A percentile compares a stretch with the other conserved stretches of the same genome.
Evolutionary conservation across 30 jellyfish, hydroid and myxozoan species (phyloP).

Genomic region (Turritopsis dohrnii): DNA sequence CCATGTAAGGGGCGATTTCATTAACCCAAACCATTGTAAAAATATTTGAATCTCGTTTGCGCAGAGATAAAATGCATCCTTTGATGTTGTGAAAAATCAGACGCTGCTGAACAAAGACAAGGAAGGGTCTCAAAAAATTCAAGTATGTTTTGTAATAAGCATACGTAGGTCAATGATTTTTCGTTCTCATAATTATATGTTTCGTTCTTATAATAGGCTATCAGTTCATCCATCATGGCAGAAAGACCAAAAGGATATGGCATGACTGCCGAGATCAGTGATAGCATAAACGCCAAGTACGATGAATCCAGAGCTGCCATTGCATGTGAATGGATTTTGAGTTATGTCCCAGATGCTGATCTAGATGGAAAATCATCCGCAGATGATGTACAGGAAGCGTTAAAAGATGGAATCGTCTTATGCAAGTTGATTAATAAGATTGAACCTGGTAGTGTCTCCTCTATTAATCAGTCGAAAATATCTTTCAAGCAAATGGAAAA

Average conservation of each 20-base stretch:
- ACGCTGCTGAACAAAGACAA: not conserved
- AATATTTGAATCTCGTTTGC: not conserved
- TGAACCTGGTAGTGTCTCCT: conserved; percentile 12
- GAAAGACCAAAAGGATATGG: conserved; percentile 90
- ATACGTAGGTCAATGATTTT: not conserved
- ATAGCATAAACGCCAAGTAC: conserved; percentile 35
- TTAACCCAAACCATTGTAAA: not conserved
- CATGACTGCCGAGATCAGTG: conserved; percentile 57
- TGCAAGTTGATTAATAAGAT: conserved; percentile 32
- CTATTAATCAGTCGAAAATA: conserved; percentile 30
- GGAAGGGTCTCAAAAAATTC: not conserved
- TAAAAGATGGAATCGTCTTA: conserved; percentile 67
- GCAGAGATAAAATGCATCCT: not conserved
- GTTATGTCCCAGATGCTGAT: conserved; percentile 42
- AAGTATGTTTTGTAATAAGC: not conserved
- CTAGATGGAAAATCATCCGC: conserved; percentile 27
- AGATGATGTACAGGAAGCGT: conserved; percentile 39
- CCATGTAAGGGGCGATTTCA: not conserved
- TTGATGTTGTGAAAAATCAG: not conserved
- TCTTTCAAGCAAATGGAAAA: conserved; percentile 62
- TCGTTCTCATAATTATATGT: not conserved
- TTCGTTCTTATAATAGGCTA: not conserved
- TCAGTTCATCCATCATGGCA: conserved; percentile 47
- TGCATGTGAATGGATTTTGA: conserved; percentile 63
- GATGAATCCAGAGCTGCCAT: conserved; percentile 10